Evolutionary conservation across 2,888 invertebrate species (phyloP), one percentile per base, ranked within the genome.

Genomic region (Aphodius granarius): DNA sequence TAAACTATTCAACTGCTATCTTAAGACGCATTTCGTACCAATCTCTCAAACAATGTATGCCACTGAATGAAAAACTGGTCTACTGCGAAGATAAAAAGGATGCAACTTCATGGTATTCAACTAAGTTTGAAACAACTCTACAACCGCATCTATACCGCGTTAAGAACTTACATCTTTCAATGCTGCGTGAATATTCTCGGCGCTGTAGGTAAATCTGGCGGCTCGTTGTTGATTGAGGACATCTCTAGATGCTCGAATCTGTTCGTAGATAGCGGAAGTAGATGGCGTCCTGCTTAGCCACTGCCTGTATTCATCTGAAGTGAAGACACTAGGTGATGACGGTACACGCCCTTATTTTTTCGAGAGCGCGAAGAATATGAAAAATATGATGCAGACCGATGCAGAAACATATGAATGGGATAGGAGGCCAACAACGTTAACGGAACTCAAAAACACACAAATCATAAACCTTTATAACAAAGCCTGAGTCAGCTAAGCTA

Each of bases 241-340:
- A 80, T 94, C 95, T 78, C 95, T 90, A 68, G 95, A 93, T 76
- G 95, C 94, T 79, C 96, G 91, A 85, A 97, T 94, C 83, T 95
- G 93, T 85, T 97, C 97, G 86, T 97, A 97, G 81, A 97, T 94
- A 65, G 97, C 97, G 79, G 96, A 96, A 76, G 97, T 97, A 77
- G 96, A 96, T 0, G 95, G 95, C 9, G 95, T 95, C 73, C 96
- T 91, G 78, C 95, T 93, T 84, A 97, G 88, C 97, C 97, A 97
- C 81, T 97, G 95, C 80, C 96, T 92, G 86, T 97, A 97, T 88
- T 97, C 97, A 88, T 96, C 96, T 84, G 96, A 94, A 80, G 95
- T 95, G 89, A 96, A 96, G 86, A 95, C 85, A 86, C 85, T 86
- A 83, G 85, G 82, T 84, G 86, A 86, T 83, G 86, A 85, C 79